Evolutionary conservation across 2,888 invertebrate genomes (phyloP).

Genomic region (Strigamia crassipes): DNA sequence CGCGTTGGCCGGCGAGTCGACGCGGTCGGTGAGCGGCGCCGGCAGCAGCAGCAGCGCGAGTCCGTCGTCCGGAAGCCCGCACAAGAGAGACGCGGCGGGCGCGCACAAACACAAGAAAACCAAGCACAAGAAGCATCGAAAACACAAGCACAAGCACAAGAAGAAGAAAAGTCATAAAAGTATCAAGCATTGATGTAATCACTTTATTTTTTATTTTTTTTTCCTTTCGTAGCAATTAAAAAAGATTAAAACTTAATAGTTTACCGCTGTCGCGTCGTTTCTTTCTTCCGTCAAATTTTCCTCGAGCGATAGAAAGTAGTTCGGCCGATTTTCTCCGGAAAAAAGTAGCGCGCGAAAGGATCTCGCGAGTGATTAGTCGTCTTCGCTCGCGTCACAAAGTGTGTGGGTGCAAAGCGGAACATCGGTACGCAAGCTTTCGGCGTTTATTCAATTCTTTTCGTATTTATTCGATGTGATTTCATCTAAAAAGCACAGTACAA

Average conservation of each 20-base stretch:
- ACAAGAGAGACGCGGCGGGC: not conserved
- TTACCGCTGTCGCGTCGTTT: no score
- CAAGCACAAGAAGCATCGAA: constrained; percentile 49
- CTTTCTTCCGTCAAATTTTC: no score
- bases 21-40: constrained; percentile 23
- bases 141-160: constrained; percentile 50
- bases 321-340: no score
- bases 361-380: not conserved
- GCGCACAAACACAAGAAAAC: constrained; percentile 47
- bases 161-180: constrained; percentile 48
- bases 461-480: not conserved
- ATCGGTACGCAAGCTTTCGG: not conserved
- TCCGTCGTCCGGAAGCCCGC: not conserved
- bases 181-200: not conserved
- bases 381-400: no score
- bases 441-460: not conserved
- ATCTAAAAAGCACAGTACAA: not conserved
- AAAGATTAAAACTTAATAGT: no score
- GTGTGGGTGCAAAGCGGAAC: not conserved
- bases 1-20: not conserved
- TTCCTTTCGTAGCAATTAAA: no score
- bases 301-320: no score
- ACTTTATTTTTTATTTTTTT: not conserved
- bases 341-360: no score
- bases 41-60: constrained; percentile 45